Base-by-base conservation (phyloP, 2,797 vertebrate genomes). In the Gila robusta region DNA sequence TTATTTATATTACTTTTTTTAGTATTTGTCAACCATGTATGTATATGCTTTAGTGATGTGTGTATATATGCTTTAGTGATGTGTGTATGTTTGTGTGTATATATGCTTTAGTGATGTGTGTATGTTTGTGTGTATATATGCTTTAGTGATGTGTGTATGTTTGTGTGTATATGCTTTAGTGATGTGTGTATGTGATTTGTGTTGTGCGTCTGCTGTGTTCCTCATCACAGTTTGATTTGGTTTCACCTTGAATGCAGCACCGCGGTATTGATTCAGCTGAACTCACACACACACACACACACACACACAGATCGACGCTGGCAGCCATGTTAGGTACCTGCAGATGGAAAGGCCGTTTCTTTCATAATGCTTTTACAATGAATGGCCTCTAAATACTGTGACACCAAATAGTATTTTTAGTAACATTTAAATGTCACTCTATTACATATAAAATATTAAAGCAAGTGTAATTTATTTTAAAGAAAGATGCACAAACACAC, bases 211-310 rank as follows among this genome's bases (percentile, higher is more conserved):
- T 59, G 49, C 7, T 82, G 81, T 72, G 52, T 82, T 73, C 54
- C 56, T 83, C 82, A 66, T 83, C 71, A 72, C 69, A 64, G 56
- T 83, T 83, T 83, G 71, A 83, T 76, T 66, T 83, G 56, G 59
- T 87, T 84, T 87, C 86, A 74, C 69, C 82, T 81, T 87, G 82
- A 81, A 74, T 76, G 77, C 81, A 84, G 86, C 59, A 54, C 23
- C 5, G 16, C 6, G 3, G 35, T 74, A 84, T 84, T 84, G 77
- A 84, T 73, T 67, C 2, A 26, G 39, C 35, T 26, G 17, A 41
- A 44, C 66, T 0, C 32, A 7, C 49, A 26, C 64, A 23, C 79
- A 49, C 71, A 47, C 70, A 72, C 41, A 72, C 71, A 47, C 71
- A 49, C 71, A 49, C 44, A 76, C 44, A 69, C 12, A n/a, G 41